Conservation (phyloP, 1,140 invertebrate genomes). For the Eufriesea mexicana region DNA sequence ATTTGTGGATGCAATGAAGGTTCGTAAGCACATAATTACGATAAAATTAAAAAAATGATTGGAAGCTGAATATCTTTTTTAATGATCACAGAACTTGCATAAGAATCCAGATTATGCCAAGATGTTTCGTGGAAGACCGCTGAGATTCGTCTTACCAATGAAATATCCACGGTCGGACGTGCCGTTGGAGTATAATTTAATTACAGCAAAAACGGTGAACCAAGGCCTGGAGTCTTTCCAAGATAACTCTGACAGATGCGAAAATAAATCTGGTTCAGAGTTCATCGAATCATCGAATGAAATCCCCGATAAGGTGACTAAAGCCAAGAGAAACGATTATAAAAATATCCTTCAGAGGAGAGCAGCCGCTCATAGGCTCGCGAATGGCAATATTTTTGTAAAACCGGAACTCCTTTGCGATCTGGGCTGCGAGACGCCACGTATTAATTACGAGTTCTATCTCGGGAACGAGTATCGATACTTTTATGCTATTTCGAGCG, state of each 20-base stretch:
- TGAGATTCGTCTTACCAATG: conserved; percentile 88
- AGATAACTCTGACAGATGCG: not conserved
- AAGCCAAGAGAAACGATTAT: not conserved
- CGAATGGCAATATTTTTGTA: conserved; percentile 82
- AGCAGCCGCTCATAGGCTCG: conserved; percentile 82
- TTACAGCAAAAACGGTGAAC: conserved; percentile 75
- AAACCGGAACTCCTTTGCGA: conserved; percentile 87
- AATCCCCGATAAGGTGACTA: not conserved
- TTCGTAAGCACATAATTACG: conserved; percentile 63
- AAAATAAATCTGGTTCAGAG: not conserved
- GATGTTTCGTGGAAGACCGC: conserved; percentile 89
- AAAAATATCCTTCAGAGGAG: conserved; percentile 73
- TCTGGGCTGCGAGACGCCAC: conserved; percentile 92
- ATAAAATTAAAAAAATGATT: not conserved
- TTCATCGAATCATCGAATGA: not conserved
- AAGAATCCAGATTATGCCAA: conserved; percentile 90
- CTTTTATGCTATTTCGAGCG: conserved; percentile 94
- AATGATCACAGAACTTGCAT: conserved; percentile 86
- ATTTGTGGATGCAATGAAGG: conserved; percentile 91
- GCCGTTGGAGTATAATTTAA: conserved; percentile 78
- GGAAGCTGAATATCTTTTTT: not conserved
- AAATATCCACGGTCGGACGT: conserved; percentile 49
- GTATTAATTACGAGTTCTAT: conserved; percentile 88
- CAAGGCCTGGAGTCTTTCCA: conserved; percentile 30
- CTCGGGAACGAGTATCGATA: conserved; percentile 90